Base-by-base conservation (phyloP, 2,888 invertebrate genomes). In the Calameuta pallipes region DNA sequence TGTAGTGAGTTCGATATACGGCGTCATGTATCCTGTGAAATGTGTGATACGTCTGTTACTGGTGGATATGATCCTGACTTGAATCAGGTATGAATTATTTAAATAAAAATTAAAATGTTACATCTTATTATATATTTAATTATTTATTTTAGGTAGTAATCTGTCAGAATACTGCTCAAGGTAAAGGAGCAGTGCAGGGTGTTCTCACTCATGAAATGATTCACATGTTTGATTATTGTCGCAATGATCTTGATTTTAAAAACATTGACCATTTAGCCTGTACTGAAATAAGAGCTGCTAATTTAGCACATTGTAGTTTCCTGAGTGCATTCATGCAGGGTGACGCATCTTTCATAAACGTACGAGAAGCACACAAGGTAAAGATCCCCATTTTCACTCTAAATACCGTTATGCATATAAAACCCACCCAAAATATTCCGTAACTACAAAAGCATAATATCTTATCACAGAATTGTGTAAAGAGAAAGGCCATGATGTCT, bases 221-320 rank as follows among this genome's bases (percentile, higher is more conserved):
- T 74, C 99, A 99, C 90, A 98, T 98, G 97, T 98, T 98, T 89
- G 99, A 99, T 91, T 96, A 95, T 89, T 99, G 99, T 90, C 94
- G 95, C 73, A 96, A 98, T 83, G 94, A 98, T 74, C 90, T 98
- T 78, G 96, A 99, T 92, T 97, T 98, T 86, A 95, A 94, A 85
- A 97, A 98, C 89, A 93, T 98, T 82, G 96, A 98, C 83, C 99
- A 99, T 91, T 92, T 99, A 79, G 98, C 98, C 0, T 99, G 99
- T 89, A 97, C 98, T 0, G 99, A 99, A 93, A 96, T 99, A 81
- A 92, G 98, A 83, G 99, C 98, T 1, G 98, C 98, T 0, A 98
- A 98, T 91, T 93, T 99, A 70, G 96, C 97, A 0, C 98, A 98
- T 91, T 99, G 99, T 89, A 97, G 97, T 35, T 97, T 97, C 88